These are phyloP conservation scores for Tiphia femorata DNA, from an alignment of 2,888 invertebrate genomes.

Conservation along the genomic window DNA sequence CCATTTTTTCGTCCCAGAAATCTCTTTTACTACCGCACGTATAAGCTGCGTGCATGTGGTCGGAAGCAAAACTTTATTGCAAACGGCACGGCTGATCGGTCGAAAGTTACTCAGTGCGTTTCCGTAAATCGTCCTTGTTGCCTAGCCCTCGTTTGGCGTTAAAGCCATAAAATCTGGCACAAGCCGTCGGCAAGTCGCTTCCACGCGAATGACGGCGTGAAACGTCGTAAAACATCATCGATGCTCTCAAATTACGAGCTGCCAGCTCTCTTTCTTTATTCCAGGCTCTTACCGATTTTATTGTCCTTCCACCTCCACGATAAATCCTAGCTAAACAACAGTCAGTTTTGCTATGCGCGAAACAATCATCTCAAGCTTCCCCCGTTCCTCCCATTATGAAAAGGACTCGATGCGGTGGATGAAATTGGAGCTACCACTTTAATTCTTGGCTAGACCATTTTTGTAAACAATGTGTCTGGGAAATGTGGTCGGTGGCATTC, in stretches of 20 bases:
- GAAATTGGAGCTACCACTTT: too few species aligned
- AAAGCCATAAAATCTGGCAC: conserved; percentile 47
- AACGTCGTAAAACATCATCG: conserved; percentile 54
- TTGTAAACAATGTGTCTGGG: too few species aligned
- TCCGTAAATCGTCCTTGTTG: conserved; percentile 42
- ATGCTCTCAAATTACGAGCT: conserved; percentile 46
- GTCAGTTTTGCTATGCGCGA: too few species aligned
- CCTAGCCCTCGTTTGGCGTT: conserved; percentile 29
- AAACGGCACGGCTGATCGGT: conserved; percentile 15
- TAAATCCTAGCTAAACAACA: too few species aligned
- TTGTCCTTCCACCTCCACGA: too few species aligned
- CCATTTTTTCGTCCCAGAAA: neutral
- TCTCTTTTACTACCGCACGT: neutral
- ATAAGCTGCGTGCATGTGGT: neutral
- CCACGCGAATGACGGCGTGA: conserved; percentile 32
- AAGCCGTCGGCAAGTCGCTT: conserved; percentile 17
- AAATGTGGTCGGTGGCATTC: too few species aligned
- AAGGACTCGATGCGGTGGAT: too few species aligned
- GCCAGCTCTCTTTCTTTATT: conserved; percentile 16
- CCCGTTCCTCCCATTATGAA: too few species aligned
- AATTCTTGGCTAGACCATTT: too few species aligned
- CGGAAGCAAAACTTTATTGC: conserved; percentile 30
- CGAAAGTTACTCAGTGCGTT: too few species aligned
- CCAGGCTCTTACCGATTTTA: too few species aligned
- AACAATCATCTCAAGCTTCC: too few species aligned